A percentile compares a stretch with the other conserved stretches of the same genome.
These are phyloP conservation scores for Minunthozetes semirufus DNA, from an alignment of 2,888 invertebrate species.

Conservation along the genomic window DNA sequence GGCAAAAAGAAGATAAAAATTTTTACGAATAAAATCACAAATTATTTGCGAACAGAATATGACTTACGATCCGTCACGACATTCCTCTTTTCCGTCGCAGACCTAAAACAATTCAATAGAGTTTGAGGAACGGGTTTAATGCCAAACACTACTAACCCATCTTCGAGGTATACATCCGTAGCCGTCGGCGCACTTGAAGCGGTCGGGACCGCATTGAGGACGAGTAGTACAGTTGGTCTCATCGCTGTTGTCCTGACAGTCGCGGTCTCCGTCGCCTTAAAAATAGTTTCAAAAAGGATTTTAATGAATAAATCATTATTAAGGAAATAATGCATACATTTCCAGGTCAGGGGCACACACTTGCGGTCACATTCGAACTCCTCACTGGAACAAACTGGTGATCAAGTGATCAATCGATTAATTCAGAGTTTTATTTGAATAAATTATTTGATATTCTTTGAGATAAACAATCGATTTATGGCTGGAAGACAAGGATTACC, in stretches of 20 bases:
- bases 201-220: constrained; percentile 41
- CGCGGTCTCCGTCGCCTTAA: constrained; percentile 50
- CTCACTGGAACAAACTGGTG: constrained; percentile 48
- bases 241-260: constrained; percentile 51
- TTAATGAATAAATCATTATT: neutral
- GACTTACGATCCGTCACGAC: constrained; percentile 37
- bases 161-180: constrained; percentile 41
- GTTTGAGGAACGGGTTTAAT: neutral
- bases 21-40: too few relatives aligned
- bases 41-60: neutral
- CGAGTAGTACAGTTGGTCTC: constrained; percentile 30
- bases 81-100: constrained; percentile 41
- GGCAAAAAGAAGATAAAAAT: neutral
- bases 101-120: constrained; percentile 35
- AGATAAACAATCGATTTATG: neutral
- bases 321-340: constrained; percentile 53
- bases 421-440: neutral
- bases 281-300: neutral
- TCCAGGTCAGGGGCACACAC: constrained; percentile 47
- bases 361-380: constrained; percentile 51
- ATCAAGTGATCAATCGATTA: neutral
- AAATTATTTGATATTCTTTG: neutral
- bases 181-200: constrained; percentile 43
- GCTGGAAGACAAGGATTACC: neutral
- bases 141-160: constrained; percentile 31